These are phyloP conservation scores for Cosmorhoe ocellata DNA, from an alignment of 2,888 invertebrate species.

Conservation along the genomic window DNA sequence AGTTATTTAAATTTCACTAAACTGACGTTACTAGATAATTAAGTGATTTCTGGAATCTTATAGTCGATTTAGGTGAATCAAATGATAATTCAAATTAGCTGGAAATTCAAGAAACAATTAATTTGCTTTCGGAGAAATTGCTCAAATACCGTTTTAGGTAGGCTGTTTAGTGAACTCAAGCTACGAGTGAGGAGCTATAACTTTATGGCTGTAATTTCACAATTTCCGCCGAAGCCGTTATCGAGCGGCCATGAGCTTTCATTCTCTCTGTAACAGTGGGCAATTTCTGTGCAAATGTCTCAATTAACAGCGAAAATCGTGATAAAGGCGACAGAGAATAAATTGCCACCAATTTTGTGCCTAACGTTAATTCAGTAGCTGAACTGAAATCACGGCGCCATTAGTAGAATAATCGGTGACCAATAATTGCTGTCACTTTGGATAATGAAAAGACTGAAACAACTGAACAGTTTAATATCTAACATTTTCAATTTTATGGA, in stretches of 20 bases:
- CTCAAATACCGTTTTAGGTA: too few relatives aligned
- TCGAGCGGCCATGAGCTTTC: conserved; percentile 38
- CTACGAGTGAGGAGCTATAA: conserved; percentile 5
- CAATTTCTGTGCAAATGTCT: conserved; percentile 71
- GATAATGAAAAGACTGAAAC: conserved; percentile 11
- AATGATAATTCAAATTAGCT: too few relatives aligned
- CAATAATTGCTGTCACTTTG: conserved; percentile 33
- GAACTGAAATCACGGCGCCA: conserved; percentile 44
- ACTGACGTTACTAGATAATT: too few relatives aligned
- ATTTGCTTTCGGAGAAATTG: too few relatives aligned
- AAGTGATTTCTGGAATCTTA: too few relatives aligned
- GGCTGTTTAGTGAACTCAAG: conserved; percentile 1
- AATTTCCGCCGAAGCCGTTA: conserved; percentile 36
- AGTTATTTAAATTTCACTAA: too few relatives aligned
- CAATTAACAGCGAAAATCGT: conserved; percentile 68
- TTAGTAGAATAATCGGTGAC: conserved; percentile 43
- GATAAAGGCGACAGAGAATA: conserved; percentile 66
- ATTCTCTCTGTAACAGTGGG: conserved; percentile 45
- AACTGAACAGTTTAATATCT: conserved; percentile 2
- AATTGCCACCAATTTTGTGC: conserved; percentile 63
- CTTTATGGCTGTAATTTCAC: conserved; percentile 37
- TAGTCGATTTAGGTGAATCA: too few relatives aligned
- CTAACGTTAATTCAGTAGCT: conserved; percentile 57
- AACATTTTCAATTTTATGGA: neutral
- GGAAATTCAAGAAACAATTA: too few relatives aligned